Evolutionary conservation across 2,113 vertebrate species (phyloP).

Genomic region (Mellivora capensis): DNA sequence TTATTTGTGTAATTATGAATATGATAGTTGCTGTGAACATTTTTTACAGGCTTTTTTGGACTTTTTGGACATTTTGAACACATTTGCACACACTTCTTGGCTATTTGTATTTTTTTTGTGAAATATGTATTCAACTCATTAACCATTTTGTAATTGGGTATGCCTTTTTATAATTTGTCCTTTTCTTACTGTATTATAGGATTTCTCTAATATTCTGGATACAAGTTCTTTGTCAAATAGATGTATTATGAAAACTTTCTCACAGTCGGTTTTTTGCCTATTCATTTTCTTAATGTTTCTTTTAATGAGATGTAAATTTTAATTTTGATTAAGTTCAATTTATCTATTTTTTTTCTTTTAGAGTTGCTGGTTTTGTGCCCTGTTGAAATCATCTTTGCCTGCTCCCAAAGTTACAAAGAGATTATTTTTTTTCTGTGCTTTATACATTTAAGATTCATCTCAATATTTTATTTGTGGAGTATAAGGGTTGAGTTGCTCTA

Average conservation of each 20-base stretch:
- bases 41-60: background rate
- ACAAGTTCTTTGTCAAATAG: background rate
- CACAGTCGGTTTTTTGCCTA: background rate
- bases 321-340: slow-evolving; percentile 10
- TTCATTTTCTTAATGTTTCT: background rate
- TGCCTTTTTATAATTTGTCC: background rate
- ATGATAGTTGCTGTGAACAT: background rate
- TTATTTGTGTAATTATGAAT: background rate
- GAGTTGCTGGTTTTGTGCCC: background rate
- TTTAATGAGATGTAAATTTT: background rate
- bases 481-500: background rate
- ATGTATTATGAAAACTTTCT: background rate
- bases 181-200: background rate
- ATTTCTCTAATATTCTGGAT: background rate
- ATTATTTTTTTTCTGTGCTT: background rate
- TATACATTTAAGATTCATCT: background rate
- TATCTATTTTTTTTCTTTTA: background rate
- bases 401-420: background rate
- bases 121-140: background rate
- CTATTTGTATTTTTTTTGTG: background rate
- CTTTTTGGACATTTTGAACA: background rate
- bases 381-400: background rate
- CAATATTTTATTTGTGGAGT: background rate
- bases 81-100: background rate
- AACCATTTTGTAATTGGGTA: background rate